phyloP scores from a whole-genome alignment of 2,797 vertebrate genomes.

The Distichodus sexfasciatus region DNA sequence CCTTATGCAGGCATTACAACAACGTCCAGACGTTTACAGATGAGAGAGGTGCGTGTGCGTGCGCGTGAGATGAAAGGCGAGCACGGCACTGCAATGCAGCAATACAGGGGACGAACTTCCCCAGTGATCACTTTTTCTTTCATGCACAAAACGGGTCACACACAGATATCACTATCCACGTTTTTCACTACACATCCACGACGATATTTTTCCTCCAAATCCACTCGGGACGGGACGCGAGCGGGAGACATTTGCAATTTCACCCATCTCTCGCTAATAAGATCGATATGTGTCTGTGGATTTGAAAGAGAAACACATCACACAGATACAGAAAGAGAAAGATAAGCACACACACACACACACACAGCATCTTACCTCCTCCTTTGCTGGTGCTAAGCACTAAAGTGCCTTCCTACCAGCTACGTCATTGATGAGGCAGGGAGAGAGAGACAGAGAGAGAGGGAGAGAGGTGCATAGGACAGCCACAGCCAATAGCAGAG shows the following conservation, averaged over 20 bases:
- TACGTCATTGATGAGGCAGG: slow-evolving; percentile 75
- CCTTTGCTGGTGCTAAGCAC: slow-evolving; percentile 72
- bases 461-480: slow-evolving; percentile 66
- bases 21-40: neutral
- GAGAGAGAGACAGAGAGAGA: slow-evolving; percentile 67
- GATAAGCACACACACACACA: neutral
- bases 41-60: neutral
- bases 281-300: neutral
- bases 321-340: neutral
- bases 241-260: neutral
- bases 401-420: slow-evolving; percentile 78
- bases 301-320: neutral
- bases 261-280: neutral
- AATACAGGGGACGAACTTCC: neutral
- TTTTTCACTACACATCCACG: neutral
- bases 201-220: neutral
- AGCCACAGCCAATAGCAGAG: slow-evolving; percentile 46
- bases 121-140: slow-evolving; percentile 15
- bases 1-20: neutral
- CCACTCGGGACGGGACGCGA: neutral
- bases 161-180: neutral
- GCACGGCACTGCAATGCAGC: slow-evolving; percentile 38
- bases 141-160: slow-evolving; percentile 21
- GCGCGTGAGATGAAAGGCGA: neutral
- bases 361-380: slow-evolving; percentile 72